Evolutionary conservation across 2,797 vertebrate species (phyloP).

Genomic region (Cirrhinus molitorella): DNA sequence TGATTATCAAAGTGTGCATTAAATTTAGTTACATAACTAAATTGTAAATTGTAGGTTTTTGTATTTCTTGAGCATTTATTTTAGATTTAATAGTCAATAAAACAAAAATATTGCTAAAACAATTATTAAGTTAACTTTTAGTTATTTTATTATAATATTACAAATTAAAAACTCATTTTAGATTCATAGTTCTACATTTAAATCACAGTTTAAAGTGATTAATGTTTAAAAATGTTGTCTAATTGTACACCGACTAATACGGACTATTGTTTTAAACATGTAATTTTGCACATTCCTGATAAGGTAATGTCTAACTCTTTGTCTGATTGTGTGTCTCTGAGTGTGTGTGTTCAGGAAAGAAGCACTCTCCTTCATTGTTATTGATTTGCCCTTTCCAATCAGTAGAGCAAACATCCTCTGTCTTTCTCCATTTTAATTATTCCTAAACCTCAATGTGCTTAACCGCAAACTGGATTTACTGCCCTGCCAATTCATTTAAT

Average conservation of each 20-base stretch:
- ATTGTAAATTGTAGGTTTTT: neutral
- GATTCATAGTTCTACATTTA: neutral
- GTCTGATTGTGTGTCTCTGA: neutral
- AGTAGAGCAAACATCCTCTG: constrained; percentile 3
- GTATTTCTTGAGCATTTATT: neutral
- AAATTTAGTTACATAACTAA: neutral
- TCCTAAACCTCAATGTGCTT: constrained; percentile 18
- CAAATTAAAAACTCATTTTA: neutral
- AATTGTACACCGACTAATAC: too few species aligned
- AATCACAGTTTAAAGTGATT: neutral
- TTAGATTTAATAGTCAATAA: neutral
- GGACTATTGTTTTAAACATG: too few species aligned
- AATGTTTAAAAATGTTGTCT: too few species aligned
- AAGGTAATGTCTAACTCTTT: neutral
- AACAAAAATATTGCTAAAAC: neutral
- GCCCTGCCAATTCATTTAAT: constrained; percentile 30
- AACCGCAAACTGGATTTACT: constrained; percentile 28
- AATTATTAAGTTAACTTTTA: neutral
- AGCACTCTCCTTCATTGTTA: constrained; percentile 44
- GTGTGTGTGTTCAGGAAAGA: constrained; percentile 1
- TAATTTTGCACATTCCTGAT: neutral
- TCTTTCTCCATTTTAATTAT: constrained; percentile 40
- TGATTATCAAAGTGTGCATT: neutral
- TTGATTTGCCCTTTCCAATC: constrained; percentile 39
- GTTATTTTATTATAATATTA: neutral